Evolutionary conservation across 2,113 vertebrate genomes (phyloP).

Genomic region (Scophthalmus maximus): DNA sequence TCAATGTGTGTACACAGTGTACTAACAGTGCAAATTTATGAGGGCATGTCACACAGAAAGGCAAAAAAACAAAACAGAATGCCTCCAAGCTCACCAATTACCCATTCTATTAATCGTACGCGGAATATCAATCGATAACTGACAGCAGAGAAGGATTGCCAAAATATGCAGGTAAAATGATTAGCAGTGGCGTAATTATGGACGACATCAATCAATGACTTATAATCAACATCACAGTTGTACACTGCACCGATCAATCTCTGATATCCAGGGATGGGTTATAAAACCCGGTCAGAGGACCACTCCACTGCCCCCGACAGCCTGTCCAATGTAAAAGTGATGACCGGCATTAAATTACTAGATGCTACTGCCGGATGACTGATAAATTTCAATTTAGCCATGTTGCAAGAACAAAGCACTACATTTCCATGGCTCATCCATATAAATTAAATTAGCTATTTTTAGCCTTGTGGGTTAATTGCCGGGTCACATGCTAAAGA

Average conservation of each 20-base stretch:
- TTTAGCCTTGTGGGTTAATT: slow-evolving; percentile 60
- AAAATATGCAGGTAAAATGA: slow-evolving; percentile 55
- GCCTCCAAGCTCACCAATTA: slow-evolving; percentile 10
- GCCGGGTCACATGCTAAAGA: slow-evolving; percentile 27
- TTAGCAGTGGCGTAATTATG: slow-evolving; percentile 47
- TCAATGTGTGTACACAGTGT: slow-evolving; percentile 32
- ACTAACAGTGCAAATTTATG: slow-evolving; percentile 40
- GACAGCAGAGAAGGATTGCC: slow-evolving; percentile 28
- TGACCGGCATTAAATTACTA: slow-evolving; percentile 63
- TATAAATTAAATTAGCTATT: slow-evolving; percentile 63
- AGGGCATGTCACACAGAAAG: neutral
- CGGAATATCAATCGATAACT: slow-evolving; percentile 25
- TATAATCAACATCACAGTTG: slow-evolving; percentile 55
- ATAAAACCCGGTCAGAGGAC: slow-evolving; percentile 48
- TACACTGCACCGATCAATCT: slow-evolving; percentile 51
- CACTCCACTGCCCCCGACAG: slow-evolving; percentile 37
- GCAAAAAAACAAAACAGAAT: slow-evolving; percentile 12
- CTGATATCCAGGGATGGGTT: slow-evolving; percentile 45
- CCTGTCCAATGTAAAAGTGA: slow-evolving; percentile 64
- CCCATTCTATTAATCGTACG: slow-evolving; percentile 5
- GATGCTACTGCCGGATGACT: slow-evolving; percentile 45
- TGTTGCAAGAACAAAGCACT: slow-evolving; percentile 63
- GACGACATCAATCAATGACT: slow-evolving; percentile 53
- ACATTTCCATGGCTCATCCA: slow-evolving; percentile 59
- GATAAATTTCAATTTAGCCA: slow-evolving; percentile 65